Base-by-base conservation (phyloP, 2,113 vertebrate species). In the Pollimyrus isidori region DNA sequence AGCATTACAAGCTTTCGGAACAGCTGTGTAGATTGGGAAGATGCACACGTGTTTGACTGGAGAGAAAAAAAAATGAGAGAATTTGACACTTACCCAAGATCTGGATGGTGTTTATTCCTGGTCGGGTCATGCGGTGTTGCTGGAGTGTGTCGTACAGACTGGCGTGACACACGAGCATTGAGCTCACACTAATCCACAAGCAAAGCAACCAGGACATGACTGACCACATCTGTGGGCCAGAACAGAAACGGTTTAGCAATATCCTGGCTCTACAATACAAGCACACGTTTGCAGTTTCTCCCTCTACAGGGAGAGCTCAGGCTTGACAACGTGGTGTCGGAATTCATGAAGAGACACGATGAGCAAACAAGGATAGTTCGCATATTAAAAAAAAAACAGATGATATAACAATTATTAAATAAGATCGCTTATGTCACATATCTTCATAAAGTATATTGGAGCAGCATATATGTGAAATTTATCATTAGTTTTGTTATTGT, bases 121-220 rank as follows among this genome's bases (percentile, higher is more conserved):
- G 97, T 91, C 97, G 97, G 94, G 98, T 97, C 94, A 99, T 97
- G 93, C 98, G 98, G 94, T 98, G 97, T 94, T 99, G 98, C 94
- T 99, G 97, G 94, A 99, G 97, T 93, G 97, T 98, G 92, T 99
- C 97, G 93, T 98, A 98, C 92, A 99, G 96, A 11, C 98, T 97
- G 91, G 97, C 98, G 93, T 99, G 97, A 96, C 98, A 98, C 92
- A 98, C 93, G 93, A 98, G 95, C 95, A 99, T 93, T 90, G 97
- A 96, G 93, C 97, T 97, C 87, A 98, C 96, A 96, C 97, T 98
- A 97, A 99, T 98, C 98, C 98, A 99, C 96, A 98, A 94, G 95
- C 96, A 97, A 95, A 99, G 95, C 93, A 97, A 94, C 97, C 98
- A 99, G 95, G 98, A 98, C 98, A 99, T 99, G 94, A 96, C 97